Evolutionary conservation across 2,797 vertebrate genomes (phyloP).

Genomic region (Scolopax bukidnonensis): DNA sequence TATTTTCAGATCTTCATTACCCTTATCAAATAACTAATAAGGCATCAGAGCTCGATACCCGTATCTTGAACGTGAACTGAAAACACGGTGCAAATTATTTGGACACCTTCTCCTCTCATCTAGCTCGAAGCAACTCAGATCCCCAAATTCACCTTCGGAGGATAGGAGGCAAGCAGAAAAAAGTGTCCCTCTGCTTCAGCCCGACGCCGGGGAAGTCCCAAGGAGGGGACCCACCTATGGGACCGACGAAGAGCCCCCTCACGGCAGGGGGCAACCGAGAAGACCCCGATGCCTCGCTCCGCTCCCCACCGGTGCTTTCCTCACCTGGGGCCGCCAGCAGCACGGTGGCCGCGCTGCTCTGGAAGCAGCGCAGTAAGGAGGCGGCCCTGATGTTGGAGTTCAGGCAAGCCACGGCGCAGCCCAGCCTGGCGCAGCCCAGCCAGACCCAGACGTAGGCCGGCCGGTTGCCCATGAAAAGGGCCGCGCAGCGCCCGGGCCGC

Average conservation of each 20-base stretch:
- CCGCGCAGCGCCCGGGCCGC: slow-evolving; percentile 80
- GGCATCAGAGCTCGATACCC: background rate
- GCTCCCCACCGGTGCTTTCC: background rate
- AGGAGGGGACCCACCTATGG: too few species aligned
- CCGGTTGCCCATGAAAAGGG: slow-evolving; percentile 85
- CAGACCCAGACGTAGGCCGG: slow-evolving; percentile 86
- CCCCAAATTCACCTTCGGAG: background rate
- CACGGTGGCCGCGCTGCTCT: slow-evolving; percentile 79
- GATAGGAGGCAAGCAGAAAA: background rate
- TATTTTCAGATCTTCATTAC: background rate
- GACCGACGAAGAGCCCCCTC: background rate
- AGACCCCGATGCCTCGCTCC: background rate
- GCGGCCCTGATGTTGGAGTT: slow-evolving; percentile 83
- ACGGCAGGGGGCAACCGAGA: background rate
- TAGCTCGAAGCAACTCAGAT: background rate
- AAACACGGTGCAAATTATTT: background rate
- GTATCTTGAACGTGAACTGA: background rate
- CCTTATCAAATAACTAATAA: background rate
- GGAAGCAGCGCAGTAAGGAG: slow-evolving; percentile 85
- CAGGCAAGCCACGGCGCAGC: slow-evolving; percentile 86
- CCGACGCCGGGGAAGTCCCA: too few species aligned
- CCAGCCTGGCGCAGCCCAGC: slow-evolving; percentile 85
- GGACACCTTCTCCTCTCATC: too few species aligned
- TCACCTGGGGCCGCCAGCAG: slow-evolving; percentile 85
- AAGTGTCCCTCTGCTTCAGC: background rate